These are phyloP conservation scores for Aphyosemion australe DNA, from an alignment of 2,113 vertebrate genomes.

Conservation along the genomic window DNA sequence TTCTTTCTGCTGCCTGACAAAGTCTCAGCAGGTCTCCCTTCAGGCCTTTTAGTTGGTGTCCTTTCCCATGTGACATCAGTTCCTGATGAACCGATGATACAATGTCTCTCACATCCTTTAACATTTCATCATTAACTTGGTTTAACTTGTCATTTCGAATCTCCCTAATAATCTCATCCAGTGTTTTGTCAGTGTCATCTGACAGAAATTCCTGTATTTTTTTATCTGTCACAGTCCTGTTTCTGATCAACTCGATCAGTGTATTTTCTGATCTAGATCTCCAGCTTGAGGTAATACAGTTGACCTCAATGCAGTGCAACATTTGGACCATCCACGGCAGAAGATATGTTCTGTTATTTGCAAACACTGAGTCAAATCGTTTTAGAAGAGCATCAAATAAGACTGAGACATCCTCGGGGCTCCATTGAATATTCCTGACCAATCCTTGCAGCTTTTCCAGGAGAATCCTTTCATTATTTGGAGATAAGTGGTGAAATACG, in stretches of 20 bases:
- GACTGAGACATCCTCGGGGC: background rate
- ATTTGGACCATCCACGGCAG: conserved; percentile 45
- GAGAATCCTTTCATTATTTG: conserved; percentile 13
- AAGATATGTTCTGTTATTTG: conserved; percentile 7
- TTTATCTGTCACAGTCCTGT: conserved; percentile 3
- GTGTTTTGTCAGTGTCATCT: conserved; percentile 7
- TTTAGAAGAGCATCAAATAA: conserved; percentile 52
- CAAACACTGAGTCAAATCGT: conserved; percentile 17
- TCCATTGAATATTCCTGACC: conserved; percentile 50
- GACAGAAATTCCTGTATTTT: background rate
- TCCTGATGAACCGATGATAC: conserved; percentile 11
- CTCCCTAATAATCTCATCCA: conserved; percentile 61
- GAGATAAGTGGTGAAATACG: no score
- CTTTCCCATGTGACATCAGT: rapidly evolving
- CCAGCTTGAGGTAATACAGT: conserved; percentile 42
- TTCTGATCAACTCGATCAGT: background rate
- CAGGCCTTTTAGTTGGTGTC: background rate
- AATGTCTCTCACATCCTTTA: conserved; percentile 28
- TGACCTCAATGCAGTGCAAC: conserved; percentile 56
- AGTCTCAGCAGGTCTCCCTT: conserved; percentile 15
- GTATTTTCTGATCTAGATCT: rapidly evolving
- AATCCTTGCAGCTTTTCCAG: conserved; percentile 34
- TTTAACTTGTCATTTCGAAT: conserved; percentile 31
- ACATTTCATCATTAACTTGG: conserved; percentile 30
- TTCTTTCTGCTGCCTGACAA: conserved; percentile 31